phyloP scores from a whole-genome alignment of 2,888 invertebrate genomes.

The Drosophila anceps region DNA sequence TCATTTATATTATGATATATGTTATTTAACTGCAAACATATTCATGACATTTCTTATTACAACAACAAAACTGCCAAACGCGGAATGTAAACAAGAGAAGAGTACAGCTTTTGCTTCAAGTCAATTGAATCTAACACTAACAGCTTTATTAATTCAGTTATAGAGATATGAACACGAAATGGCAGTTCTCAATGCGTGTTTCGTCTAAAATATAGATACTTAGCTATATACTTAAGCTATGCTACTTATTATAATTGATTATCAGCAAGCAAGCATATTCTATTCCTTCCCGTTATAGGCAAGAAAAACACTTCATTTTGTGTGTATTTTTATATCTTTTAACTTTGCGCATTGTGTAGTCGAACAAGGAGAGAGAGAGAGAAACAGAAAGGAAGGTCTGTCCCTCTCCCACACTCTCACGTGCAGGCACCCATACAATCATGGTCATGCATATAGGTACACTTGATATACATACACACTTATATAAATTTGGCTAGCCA shows the following conservation, averaged over 20 bases:
- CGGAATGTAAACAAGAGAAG: background rate
- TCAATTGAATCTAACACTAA: background rate
- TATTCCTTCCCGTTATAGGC: slow-evolving; percentile 16
- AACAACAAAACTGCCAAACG: background rate
- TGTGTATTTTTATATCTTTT: slow-evolving; percentile 31
- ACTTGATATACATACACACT: slow-evolving; percentile 30
- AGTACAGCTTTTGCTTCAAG: too few species aligned
- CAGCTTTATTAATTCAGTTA: background rate
- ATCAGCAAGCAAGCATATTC: slow-evolving; percentile 26
- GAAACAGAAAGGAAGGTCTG: background rate
- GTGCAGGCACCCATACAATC: slow-evolving; percentile 15
- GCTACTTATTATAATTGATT: slow-evolving; percentile 40
- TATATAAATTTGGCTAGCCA: slow-evolving; percentile 54
- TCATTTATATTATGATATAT: background rate
- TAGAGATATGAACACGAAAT: background rate
- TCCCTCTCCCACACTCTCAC: slow-evolving; percentile 1
- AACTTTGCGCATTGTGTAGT: slow-evolving; percentile 47
- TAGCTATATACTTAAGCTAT: slow-evolving; percentile 13
- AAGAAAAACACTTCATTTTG: slow-evolving; percentile 44
- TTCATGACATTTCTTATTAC: background rate
- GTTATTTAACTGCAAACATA: background rate
- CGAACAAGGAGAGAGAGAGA: slow-evolving; percentile 24
- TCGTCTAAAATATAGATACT: slow-evolving; percentile 1
- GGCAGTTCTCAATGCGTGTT: background rate
- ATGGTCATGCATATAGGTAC: slow-evolving; percentile 33